phyloP scores from a whole-genome alignment of 1,140 invertebrate genomes.

The Lepidurus arcticus region DNA sequence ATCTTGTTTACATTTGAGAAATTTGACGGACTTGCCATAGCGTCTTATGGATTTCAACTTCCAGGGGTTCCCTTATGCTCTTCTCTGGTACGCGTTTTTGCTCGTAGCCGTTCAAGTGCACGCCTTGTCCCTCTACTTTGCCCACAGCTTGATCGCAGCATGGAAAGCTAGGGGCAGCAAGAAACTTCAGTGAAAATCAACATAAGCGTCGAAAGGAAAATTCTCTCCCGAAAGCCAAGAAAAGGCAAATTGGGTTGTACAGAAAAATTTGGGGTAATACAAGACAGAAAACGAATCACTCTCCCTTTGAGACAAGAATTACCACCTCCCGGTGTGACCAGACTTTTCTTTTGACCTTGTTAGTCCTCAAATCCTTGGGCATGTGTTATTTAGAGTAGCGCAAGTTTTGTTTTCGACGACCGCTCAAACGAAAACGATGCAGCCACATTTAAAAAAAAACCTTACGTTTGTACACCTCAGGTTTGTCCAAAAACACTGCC shows the following conservation, averaged over 20 bases:
- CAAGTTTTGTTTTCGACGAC: background rate
- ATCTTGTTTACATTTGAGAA: slow-evolving; percentile 24
- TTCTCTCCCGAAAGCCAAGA: slow-evolving; percentile 15
- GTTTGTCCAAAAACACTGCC: background rate
- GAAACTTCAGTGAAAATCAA: slow-evolving; percentile 43
- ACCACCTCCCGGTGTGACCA: slow-evolving; percentile 11
- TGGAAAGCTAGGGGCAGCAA: slow-evolving; percentile 71
- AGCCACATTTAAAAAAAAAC: background rate
- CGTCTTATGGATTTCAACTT: slow-evolving; percentile 41
- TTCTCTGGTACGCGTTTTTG: slow-evolving; percentile 91
- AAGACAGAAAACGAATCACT: background rate
- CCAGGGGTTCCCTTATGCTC: slow-evolving; percentile 80
- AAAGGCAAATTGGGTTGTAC: background rate
- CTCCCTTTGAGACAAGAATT: background rate
- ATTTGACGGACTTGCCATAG: background rate
- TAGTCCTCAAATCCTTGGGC: background rate
- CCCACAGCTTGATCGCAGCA: slow-evolving; percentile 72
- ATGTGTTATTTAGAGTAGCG: background rate
- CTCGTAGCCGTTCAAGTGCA: slow-evolving; percentile 84
- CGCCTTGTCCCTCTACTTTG: slow-evolving; percentile 81
- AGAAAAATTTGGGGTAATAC: slow-evolving; percentile 9
- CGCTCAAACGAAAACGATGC: background rate
- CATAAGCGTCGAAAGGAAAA: background rate
- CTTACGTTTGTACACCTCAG: slow-evolving; percentile 6
- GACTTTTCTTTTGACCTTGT: background rate